Evolutionary conservation across 2,797 vertebrate species (phyloP).

Genomic region (Pogoniulus pusillus): DNA sequence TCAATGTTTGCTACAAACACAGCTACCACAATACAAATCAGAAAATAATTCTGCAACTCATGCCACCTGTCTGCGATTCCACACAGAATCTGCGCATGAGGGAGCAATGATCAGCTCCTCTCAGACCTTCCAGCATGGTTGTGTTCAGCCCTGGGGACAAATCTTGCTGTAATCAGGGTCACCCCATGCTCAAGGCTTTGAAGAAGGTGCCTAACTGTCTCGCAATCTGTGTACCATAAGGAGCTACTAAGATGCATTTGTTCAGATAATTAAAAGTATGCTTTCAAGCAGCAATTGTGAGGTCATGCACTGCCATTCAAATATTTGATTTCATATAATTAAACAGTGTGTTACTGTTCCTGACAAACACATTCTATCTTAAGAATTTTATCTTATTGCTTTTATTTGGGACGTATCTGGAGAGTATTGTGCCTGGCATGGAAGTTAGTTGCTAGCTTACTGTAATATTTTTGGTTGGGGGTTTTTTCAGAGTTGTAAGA

Average conservation of each 20-base stretch:
- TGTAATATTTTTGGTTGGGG: neutral
- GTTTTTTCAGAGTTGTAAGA: neutral
- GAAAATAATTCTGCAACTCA: neutral
- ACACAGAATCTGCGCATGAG: accelerated
- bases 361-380: neutral
- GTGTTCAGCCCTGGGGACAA: neutral
- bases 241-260: neutral
- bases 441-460: neutral
- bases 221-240: constrained; percentile 26
- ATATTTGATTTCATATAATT: constrained; percentile 44
- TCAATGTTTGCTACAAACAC: constrained; percentile 1
- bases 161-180: neutral
- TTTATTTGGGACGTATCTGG: constrained; percentile 10
- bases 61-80: neutral
- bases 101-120: neutral
- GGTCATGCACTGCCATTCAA: constrained; percentile 4
- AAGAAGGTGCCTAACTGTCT: constrained; percentile 11
- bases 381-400: constrained; percentile 11
- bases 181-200: neutral
- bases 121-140: neutral
- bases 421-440: constrained; percentile 13
- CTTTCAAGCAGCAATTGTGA: constrained; percentile 21
- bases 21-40: constrained; percentile 27
- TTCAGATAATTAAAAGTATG: constrained; percentile 33
- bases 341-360: neutral